Conservation (phyloP, 2,888 invertebrate species). For the Mimas tiliae region DNA sequence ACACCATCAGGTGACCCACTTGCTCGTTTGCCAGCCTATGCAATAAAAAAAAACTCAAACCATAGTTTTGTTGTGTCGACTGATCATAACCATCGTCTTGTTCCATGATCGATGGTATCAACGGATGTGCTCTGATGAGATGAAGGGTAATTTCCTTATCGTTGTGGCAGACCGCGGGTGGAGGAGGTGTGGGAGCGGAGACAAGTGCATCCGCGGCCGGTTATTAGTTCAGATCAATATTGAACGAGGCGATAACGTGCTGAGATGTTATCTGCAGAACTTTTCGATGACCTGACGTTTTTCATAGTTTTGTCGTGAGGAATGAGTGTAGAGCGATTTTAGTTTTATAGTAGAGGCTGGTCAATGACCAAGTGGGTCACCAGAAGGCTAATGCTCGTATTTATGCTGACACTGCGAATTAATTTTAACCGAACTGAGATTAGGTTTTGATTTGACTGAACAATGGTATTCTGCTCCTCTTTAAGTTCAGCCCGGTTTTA, state of each 20-base stretch:
- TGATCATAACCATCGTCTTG: background rate
- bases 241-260: slow-evolving; percentile 19
- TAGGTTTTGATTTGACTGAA: too few species aligned
- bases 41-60: background rate
- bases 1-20: too few species aligned
- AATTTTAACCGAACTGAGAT: too few species aligned
- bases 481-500: too few species aligned
- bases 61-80: background rate
- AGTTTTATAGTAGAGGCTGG: background rate
- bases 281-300: slow-evolving; percentile 24
- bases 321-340: background rate
- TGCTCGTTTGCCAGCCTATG: too few species aligned
- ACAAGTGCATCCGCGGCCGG: background rate
- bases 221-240: slow-evolving; percentile 17
- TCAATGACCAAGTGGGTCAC: too few species aligned
- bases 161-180: background rate
- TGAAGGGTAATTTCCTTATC: slow-evolving; percentile 13
- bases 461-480: too few species aligned
- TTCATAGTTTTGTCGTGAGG: background rate
- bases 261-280: slow-evolving; percentile 21
- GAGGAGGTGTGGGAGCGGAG: background rate
- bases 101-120: slow-evolving; percentile 13
- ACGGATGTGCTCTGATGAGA: slow-evolving; percentile 6
- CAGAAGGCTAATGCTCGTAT: too few species aligned
- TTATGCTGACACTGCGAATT: too few species aligned